These are phyloP conservation scores for Anoplopoma fimbria DNA, from an alignment of 2,113 vertebrate genomes.

Conservation along the genomic window DNA sequence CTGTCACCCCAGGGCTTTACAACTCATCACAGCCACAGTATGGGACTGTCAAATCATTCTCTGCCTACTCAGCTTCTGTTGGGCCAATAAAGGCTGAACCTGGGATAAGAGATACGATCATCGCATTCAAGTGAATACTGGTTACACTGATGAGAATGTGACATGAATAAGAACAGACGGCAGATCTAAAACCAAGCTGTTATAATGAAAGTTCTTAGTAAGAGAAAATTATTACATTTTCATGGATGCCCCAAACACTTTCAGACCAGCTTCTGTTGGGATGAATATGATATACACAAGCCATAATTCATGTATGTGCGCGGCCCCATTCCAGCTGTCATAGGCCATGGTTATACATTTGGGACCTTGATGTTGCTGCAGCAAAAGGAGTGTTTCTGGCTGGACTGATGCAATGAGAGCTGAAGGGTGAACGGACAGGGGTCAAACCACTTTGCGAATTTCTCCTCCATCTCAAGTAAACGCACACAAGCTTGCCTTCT, in stretches of 20 bases:
- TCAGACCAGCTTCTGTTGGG: not conserved
- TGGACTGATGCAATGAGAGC: conserved; percentile 53
- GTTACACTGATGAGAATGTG: not conserved
- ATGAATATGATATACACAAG: not conserved
- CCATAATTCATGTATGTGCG: not conserved
- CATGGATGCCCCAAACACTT: not conserved
- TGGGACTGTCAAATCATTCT: conserved; percentile 18
- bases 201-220: not conserved
- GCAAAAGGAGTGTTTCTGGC: conserved; percentile 26
- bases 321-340: conserved; percentile 10
- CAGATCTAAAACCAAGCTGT: not conserved
- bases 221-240: not conserved
- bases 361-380: conserved; percentile 31
- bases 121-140: not conserved
- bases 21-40: conserved; percentile 19
- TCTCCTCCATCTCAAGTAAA: conserved; percentile 19
- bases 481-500: not conserved
- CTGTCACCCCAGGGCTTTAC: conserved; percentile 26
- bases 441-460: conserved; percentile 33
- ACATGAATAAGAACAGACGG: conserved; percentile 1
- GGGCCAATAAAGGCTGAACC: not conserved
- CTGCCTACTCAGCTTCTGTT: not conserved
- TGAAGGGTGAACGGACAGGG: conserved; percentile 52
- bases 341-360: conserved; percentile 15
- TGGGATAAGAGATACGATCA: not conserved